A percentile compares a stretch with the other conserved stretches of the same genome.
Evolutionary conservation across 2,888 invertebrate genomes (phyloP).

Genomic region (Neria commutata): DNA sequence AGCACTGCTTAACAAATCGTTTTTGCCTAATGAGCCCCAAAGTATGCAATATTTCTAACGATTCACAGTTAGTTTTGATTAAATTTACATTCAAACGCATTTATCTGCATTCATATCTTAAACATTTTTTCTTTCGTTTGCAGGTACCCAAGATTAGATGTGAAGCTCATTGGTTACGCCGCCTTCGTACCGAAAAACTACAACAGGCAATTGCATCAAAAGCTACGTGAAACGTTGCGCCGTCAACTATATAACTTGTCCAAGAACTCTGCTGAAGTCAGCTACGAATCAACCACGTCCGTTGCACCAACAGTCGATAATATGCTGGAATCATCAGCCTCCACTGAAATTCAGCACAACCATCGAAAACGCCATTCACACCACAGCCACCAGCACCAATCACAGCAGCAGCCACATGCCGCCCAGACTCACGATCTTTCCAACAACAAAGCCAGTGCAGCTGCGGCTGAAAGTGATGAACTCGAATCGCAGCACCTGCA

Average conservation of each 20-base stretch:
- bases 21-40: too few species aligned
- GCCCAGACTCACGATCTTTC: slow-evolving; percentile 30
- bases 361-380: slow-evolving; percentile 37
- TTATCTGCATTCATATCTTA: too few species aligned
- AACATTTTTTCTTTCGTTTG: neutral
- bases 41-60: too few species aligned
- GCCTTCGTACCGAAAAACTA: slow-evolving; percentile 40
- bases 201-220: slow-evolving; percentile 37
- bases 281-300: slow-evolving; percentile 45
- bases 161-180: slow-evolving; percentile 49
- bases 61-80: too few species aligned
- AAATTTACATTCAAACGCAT: too few species aligned
- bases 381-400: slow-evolving; percentile 35
- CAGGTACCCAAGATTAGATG: slow-evolving; percentile 58
- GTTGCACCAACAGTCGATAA: slow-evolving; percentile 51
- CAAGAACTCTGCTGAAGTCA: slow-evolving; percentile 28
- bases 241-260: slow-evolving; percentile 42
- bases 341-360: slow-evolving; percentile 29
- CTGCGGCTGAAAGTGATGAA: slow-evolving; percentile 16
- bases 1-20: too few species aligned
- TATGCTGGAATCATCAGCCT: slow-evolving; percentile 41
- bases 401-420: slow-evolving; percentile 20
- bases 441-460: slow-evolving; percentile 5
- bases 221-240: slow-evolving; percentile 37
- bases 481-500: slow-evolving; percentile 14